phyloP scores from a whole-genome alignment of 2,888 invertebrate species.

The Fabriciana adippe region DNA sequence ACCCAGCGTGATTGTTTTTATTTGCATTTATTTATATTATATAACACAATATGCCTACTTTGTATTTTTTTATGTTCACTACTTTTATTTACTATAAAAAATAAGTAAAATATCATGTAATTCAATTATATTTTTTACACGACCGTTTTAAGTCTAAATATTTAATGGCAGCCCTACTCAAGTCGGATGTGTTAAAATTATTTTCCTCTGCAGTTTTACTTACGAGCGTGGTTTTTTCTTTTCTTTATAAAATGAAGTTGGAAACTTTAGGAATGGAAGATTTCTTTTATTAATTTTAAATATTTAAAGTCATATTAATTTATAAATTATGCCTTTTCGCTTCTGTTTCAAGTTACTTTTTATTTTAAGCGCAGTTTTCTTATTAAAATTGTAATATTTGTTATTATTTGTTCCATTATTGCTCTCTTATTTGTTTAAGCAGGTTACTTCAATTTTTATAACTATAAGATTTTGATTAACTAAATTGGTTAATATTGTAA shows the following conservation, averaged over 20 bases:
- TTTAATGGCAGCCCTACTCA: constrained; percentile 30
- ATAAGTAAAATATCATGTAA: constrained; percentile 11
- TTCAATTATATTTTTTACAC: not conserved
- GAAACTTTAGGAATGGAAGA: constrained; percentile 30
- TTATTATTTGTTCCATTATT: not conserved
- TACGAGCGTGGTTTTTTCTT: constrained; percentile 38
- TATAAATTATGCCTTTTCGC: constrained; percentile 1
- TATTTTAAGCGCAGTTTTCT: not conserved
- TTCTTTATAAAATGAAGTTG: constrained; percentile 39
- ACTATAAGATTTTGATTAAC: no score
- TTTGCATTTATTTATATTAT: no score
- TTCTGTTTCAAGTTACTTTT: constrained; percentile 1
- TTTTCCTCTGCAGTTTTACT: constrained; percentile 48
- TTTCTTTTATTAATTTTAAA: constrained; percentile 31
- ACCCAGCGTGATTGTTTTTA: no score
- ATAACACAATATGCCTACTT: no score
- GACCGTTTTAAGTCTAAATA: not conserved
- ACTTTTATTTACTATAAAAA: not conserved
- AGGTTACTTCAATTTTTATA: no score
- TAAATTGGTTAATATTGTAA: no score
- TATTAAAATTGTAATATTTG: not conserved
- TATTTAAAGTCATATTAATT: constrained; percentile 11
- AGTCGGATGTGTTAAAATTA: constrained; percentile 47
- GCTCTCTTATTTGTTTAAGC: not conserved
- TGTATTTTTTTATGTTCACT: no score